Evolutionary conservation across 1,140 invertebrate species (phyloP), one percentile per base, ranked within the genome.

Genomic region (Drosophila burlai): DNA sequence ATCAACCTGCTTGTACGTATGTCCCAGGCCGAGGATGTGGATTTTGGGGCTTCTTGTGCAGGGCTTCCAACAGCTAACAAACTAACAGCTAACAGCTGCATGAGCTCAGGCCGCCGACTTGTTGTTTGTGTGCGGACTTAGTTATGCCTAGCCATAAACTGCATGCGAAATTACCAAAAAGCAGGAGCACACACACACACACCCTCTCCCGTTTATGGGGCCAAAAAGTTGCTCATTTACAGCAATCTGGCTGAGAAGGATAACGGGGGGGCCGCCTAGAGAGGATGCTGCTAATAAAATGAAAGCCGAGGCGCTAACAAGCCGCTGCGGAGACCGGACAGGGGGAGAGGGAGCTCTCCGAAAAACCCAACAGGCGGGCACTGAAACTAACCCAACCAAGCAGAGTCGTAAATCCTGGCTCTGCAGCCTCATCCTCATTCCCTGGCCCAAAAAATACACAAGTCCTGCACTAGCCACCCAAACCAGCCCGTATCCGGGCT

Each of bases 161-260:
- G 84, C 84, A 87, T 71, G 84, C 78, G 84, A 90, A 87, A 89
- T 89, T 84, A 73, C 84, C 81, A 76, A 84, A 87, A 89, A 78
- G 62, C 72, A 66, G 64, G 69, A 61, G 66, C 72, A 60, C 45
- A 15, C 45, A 49, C 65, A 40, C 40, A 11, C 11, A 47, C 52
- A 24, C 47, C 11, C 18, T 40, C 18, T 26, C 1, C 54, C 54
- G n/a, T 65, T 52, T 55, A 55, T 64, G 38, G 40, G 68, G 66
- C 62, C 83, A 76, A 83, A 80, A 87, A 76, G 71, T 87, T 84
- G 77, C 75, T 87, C 80, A 86, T 87, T 86, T 76, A 64, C 67
- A 80, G 66, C 68, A 78, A 77, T 77, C 62, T 76, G 73, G 71
- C 29, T 43, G 81, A 49, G 40, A 18, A 43, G 68, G 50, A 59